phyloP scores from a whole-genome alignment of 2,888 invertebrate species.

The Fragum sueziense region DNA sequence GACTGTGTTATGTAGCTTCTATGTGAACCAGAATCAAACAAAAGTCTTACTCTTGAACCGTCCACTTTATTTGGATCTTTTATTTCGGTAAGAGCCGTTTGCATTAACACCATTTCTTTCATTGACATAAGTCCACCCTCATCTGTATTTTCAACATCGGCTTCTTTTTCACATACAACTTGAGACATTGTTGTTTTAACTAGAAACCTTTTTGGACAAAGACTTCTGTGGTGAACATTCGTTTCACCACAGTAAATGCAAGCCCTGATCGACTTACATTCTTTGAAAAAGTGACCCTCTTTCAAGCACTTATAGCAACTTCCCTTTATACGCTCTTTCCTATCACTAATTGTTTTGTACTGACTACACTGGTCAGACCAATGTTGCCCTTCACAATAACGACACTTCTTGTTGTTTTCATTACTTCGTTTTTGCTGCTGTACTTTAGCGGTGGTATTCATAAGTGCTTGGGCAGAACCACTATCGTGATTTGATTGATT shows the following conservation, averaged over 20 bases:
- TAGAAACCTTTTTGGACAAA: conserved; percentile 26
- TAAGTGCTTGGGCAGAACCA: conserved; percentile 3
- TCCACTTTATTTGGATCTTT: neutral
- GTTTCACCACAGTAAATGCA: conserved; percentile 31
- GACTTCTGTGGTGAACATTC: conserved; percentile 33
- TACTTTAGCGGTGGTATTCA: neutral
- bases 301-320: conserved; percentile 30
- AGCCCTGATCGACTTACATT: conserved; percentile 13
- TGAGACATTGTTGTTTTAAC: neutral
- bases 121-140: conserved; percentile 33
- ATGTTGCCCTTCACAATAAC: conserved; percentile 16
- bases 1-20: conserved; percentile 27
- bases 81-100: conserved; percentile 25
- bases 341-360: conserved; percentile 26
- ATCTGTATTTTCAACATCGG: too few relatives aligned
- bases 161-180: neutral
- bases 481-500: neutral
- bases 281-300: conserved; percentile 1
- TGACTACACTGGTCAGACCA: conserved; percentile 36
- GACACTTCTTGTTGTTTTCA: neutral
- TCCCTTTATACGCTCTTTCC: conserved; percentile 27
- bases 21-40: conserved; percentile 32
- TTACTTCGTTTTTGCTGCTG: neutral
- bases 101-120: conserved; percentile 32
- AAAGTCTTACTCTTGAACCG: neutral